Conservation (phyloP, 2,888 invertebrate genomes). For the Acanthococcus lagerstroemiae region DNA sequence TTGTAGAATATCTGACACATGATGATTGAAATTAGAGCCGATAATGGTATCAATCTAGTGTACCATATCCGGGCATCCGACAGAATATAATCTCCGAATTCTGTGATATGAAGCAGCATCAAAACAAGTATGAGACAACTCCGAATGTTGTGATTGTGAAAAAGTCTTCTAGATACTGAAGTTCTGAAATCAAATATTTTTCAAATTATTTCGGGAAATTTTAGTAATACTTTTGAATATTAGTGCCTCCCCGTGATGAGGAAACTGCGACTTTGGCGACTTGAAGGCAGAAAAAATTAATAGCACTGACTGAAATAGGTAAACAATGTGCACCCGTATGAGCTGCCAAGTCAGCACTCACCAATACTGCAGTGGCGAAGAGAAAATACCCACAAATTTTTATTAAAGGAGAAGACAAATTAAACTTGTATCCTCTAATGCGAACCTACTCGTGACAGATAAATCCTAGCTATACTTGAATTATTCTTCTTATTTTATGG, state of each 20-base stretch:
- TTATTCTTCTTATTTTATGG: too few relatives aligned
- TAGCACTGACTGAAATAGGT: too few relatives aligned
- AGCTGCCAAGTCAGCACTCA: too few relatives aligned
- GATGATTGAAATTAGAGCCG: slow-evolving; percentile 12
- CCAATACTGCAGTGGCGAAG: too few relatives aligned
- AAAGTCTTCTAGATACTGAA: not conserved
- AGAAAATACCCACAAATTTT: too few relatives aligned
- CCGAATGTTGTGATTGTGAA: slow-evolving; percentile 9
- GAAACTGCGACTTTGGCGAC: too few relatives aligned
- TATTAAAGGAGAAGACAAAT: too few relatives aligned
- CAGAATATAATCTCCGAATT: slow-evolving; percentile 6
- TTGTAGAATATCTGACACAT: slow-evolving; percentile 16
- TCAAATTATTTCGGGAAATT: not conserved
- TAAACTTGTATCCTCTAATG: too few relatives aligned
- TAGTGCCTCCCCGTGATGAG: not conserved
- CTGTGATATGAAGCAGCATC: slow-evolving; percentile 4
- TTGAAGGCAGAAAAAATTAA: too few relatives aligned
- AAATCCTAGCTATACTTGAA: too few relatives aligned
- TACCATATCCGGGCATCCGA: not conserved
- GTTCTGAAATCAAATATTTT: slow-evolving; percentile 9
- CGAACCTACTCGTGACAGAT: too few relatives aligned
- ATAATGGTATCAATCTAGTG: slow-evolving; percentile 1
- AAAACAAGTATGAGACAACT: not conserved
- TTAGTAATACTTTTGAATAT: not conserved
- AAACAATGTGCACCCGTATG: too few relatives aligned